Base-by-base conservation (phyloP, 2,888 invertebrate species). In the Syritta pipiens region DNA sequence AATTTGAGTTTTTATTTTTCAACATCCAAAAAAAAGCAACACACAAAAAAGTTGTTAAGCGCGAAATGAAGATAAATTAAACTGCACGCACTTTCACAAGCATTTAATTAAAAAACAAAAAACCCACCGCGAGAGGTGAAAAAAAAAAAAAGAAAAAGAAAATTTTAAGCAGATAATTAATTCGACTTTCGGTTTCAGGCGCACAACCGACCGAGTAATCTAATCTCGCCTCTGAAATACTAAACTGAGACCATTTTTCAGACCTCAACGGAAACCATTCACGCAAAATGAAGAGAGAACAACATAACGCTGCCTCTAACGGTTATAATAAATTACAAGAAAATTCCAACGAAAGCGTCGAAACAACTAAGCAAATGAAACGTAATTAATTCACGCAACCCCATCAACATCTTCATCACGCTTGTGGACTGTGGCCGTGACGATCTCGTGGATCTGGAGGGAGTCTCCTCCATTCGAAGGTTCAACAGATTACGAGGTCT, bases 331-430 rank as follows among this genome's bases (percentile, higher is more conserved):
- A 37, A 65, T 65, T 57, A 44, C 5, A 65, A 10, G 48, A 35
- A 24, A 57, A 57, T 24, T 37, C 22, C 37, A 37, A 37, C 37
- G 17, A 14, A n/a, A 57, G 1, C 37, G 4, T 48, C 1, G 14
- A 17, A 17, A 46, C n/a, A n/a, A n/a, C n/a, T n/a, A 10, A 22
- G 20, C 14, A 14, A 14, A 22, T 6, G 12, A 51, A 53, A 62
- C 46, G 28, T 53, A 59, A 46, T 74, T 67, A 67, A 59, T 74
- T 59, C 67, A 74, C 51, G 59, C 59, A 74, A 30, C 74, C 51
- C 67, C 72, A 57, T 53, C 51, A 35, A 19, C 49, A 46, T 48
- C 51, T 10, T 22, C 26, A 19, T 44, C 42, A 44, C 42, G 20
- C 12, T 22, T 26, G 20, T 40, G 49, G 55, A 42, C 48, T 32